Evolutionary conservation across 2,113 vertebrate species (phyloP).

Genomic region (Pampusana beccarii): DNA sequence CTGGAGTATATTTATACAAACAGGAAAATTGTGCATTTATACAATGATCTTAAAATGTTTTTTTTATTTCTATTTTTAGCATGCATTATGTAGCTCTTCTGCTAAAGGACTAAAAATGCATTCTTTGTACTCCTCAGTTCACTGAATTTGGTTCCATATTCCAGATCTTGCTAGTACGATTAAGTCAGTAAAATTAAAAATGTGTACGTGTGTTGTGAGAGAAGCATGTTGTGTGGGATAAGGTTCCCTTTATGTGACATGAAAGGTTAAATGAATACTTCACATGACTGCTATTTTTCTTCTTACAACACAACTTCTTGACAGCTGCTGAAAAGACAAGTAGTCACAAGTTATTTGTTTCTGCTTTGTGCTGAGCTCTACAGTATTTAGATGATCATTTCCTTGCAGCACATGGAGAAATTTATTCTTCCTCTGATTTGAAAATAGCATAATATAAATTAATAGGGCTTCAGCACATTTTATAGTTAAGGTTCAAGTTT

Average conservation of each 20-base stretch:
- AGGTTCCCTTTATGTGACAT: slow-evolving; percentile 59
- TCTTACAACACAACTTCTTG: slow-evolving; percentile 31
- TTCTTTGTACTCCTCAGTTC: slow-evolving; percentile 28
- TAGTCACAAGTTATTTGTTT: slow-evolving; percentile 68
- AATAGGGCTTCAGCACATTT: slow-evolving; percentile 22
- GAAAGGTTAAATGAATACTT: slow-evolving; percentile 57
- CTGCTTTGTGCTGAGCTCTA: slow-evolving; percentile 42
- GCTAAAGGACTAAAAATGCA: neutral
- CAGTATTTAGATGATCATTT: slow-evolving; percentile 64
- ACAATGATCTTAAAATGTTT: neutral
- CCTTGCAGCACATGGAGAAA: slow-evolving; percentile 21
- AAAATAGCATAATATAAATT: slow-evolving; percentile 49
- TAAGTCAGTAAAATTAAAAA: slow-evolving; percentile 47
- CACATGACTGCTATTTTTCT: slow-evolving; percentile 33
- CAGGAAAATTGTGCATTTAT: neutral
- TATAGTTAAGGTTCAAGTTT: slow-evolving; percentile 21
- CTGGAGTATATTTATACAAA: neutral
- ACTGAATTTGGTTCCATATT: neutral
- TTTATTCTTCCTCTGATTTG: slow-evolving; percentile 13
- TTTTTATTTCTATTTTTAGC: neutral
- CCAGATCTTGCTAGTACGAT: slow-evolving; percentile 58
- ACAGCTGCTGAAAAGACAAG: slow-evolving; percentile 71
- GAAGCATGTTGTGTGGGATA: slow-evolving; percentile 41
- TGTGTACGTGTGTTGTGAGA: slow-evolving; percentile 23
- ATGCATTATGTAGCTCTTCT: neutral